These are phyloP conservation scores for Artibeus lituratus DNA, from an alignment of 2,797 vertebrate genomes.

Conservation along the genomic window DNA sequence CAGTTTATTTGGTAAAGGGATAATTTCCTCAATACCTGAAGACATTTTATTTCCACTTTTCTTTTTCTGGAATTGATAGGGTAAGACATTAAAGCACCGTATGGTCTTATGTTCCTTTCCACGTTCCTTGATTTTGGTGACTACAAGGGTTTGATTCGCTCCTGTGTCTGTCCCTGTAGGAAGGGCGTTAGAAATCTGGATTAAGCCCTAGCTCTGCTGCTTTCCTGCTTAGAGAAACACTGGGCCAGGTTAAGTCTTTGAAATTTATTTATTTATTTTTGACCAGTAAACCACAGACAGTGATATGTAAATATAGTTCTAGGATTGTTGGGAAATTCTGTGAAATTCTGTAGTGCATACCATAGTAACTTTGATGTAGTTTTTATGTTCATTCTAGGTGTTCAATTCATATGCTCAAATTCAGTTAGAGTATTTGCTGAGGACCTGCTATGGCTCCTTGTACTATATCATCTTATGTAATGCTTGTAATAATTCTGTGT, in stretches of 20 bases:
- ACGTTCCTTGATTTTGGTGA: neutral
- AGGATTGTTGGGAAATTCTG: neutral
- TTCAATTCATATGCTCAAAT: neutral
- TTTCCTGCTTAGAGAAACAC: neutral
- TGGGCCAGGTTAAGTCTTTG: neutral
- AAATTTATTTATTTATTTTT: neutral
- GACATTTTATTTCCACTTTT: neutral
- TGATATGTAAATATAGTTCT: neutral
- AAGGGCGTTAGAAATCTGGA: neutral
- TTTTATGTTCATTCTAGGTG: neutral
- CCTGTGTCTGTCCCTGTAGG: neutral
- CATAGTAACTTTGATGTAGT: neutral
- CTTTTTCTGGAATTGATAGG: neutral
- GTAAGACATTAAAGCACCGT: neutral
- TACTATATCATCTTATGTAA: neutral
- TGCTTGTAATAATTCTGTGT: neutral
- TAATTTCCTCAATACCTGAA: neutral
- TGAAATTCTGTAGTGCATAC: neutral
- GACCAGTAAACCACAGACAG: neutral
- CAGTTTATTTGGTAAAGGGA: neutral
- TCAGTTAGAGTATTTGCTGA: slow-evolving; percentile 12
- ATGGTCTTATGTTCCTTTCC: neutral
- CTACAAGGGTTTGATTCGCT: neutral
- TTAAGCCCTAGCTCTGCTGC: neutral
- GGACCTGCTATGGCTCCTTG: neutral